Base-by-base conservation (phyloP, 2,888 invertebrate genomes). In the Drosophila recens region DNA sequence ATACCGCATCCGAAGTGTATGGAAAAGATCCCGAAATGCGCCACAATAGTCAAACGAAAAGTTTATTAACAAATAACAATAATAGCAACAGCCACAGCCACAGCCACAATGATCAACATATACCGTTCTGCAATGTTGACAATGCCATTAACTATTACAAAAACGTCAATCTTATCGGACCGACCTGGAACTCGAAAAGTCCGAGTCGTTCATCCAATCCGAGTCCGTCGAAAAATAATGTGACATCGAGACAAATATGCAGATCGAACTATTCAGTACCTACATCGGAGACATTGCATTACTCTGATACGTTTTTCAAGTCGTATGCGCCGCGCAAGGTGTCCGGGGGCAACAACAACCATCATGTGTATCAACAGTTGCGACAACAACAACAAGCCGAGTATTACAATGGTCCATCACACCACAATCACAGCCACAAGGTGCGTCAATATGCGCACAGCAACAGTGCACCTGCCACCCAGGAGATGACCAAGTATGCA, bases 81-180 rank as follows among this genome's bases (percentile, higher is more conserved):
- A 43, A 65, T 42, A 64, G 33, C 51, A 56, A 42, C 13, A 57
- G 48, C 42, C 68, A 42, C 13, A 57, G 48, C 42, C 68, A 42
- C 13, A 57, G 48, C 42, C 68, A 74, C 15, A 68, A 57, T 46
- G 65, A 64, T 9, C 62, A 62, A 20, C 49, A 64, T 27, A 15
- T 66, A 43, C 78, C 82, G 27, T 82, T 67, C 38, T 67, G 62
- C 49, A 72, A 62, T 65, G 74, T 56, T 52, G 88, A 85, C 59
- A 87, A 76, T 74, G 82, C 82, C 70, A 70, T 87, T 53, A 84
- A 75, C 48, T 87, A 76, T 46, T 87, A 74, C 53, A 85, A 72
- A 23, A 81, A 72, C 48, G 67, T 65, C 4, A 63, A 67, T 17
- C 33, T 49, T 17, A 61, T 49, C 30, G 54, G 17, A 23, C 48